Base-by-base conservation (phyloP, 2,888 invertebrate genomes). In the Sarcophaga rosellei region DNA sequence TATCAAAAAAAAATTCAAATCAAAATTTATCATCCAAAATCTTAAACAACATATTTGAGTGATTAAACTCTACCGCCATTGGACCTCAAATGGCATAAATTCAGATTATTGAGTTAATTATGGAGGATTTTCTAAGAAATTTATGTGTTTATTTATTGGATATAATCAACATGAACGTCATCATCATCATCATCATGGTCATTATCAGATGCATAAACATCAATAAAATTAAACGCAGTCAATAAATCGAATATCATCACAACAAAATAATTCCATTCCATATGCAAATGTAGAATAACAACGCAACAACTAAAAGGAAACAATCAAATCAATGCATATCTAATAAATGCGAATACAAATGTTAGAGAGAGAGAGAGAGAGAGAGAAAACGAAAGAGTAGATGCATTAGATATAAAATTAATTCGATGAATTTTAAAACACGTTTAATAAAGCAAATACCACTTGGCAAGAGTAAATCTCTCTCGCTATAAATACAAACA, bases 391-490 rank as follows among this genome's bases (percentile, higher is more conserved):
- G 35, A 35, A 1, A 53, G 12, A 17, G 4, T 15, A 53, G 17
- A 53, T 10, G 4, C 0, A 53, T 12, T 53, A 17, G 17, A 62
- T 69, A 10, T 0, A 44, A 57, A 75, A 63, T 63, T 57, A 69
- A 81, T 75, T 75, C 23, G 53, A 62, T 68, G 61, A 74, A 68
- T 81, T 74, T 74, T 53, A 68, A 66, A 80, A 68, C 2, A 68
- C 63, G 47, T 70, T 75, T 61, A 75, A 63, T 53, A 63, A 69
- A 75, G 44, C 53, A 69, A 81, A 75, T n/a, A 69, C 69, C 63
- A 20, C 53, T 74, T 68, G 62, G 15, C 21, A 23, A 53, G 53
- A 53, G 53, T 53, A 62, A 81, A 81, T 69, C 69, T 69, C 44
- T 68, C 15, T 35, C n/a, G n/a, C 35, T 35, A 35, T 2, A 35